Percentiles rank a stretch among this genome's conserved stretches.
phyloP scores from a whole-genome alignment of 2,113 vertebrate genomes.

The Brachyhypopomus gauderio region DNA sequence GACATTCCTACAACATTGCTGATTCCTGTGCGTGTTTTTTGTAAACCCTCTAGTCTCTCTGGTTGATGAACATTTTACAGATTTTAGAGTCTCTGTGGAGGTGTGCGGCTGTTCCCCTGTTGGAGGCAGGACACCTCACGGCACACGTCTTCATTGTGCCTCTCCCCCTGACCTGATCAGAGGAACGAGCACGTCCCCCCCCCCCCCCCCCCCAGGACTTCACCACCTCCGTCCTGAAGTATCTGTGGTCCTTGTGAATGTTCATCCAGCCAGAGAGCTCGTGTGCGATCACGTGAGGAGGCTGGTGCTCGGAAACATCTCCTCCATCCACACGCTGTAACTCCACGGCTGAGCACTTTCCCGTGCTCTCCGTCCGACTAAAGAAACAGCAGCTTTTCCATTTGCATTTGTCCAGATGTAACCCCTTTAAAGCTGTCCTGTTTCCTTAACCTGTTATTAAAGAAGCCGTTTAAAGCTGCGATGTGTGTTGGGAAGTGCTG shows the following conservation, averaged over 20 bases:
- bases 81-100: neutral
- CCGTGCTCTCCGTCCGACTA: constrained; percentile 39
- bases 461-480: constrained; percentile 66
- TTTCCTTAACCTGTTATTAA: constrained; percentile 67
- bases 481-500: constrained; percentile 26
- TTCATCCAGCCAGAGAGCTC: constrained; percentile 20
- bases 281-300: neutral
- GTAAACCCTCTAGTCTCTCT: neutral
- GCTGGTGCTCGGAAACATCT: neutral
- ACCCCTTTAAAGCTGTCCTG: constrained; percentile 56
- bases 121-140: constrained; percentile 30
- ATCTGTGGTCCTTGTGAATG: neutral
- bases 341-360: constrained; percentile 29
- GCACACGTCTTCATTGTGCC: neutral
- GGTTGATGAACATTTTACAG: neutral
- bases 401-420: constrained; percentile 64
- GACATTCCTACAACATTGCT: neutral
- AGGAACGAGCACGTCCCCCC: no score
- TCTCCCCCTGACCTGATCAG: neutral
- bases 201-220: neutral
- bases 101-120: neutral
- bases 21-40: neutral
- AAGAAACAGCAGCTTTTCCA: constrained; percentile 59
- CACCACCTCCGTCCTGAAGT: constrained; percentile 36
- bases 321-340: constrained; percentile 46